These are phyloP conservation scores for Willisornis vidua DNA, from an alignment of 2,113 vertebrate genomes.

Conservation along the genomic window DNA sequence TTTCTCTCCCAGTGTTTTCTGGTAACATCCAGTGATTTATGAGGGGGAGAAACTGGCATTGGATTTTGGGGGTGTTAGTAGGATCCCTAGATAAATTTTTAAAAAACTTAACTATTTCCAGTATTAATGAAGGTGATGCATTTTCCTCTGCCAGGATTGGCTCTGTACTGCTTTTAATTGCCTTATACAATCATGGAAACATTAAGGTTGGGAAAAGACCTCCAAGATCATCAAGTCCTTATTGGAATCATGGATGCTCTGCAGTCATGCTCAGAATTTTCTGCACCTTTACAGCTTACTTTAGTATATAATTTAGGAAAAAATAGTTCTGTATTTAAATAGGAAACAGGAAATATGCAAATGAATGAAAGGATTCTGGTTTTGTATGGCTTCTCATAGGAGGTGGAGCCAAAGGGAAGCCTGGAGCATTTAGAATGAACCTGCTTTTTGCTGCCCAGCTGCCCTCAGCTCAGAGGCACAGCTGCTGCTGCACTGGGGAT, in stretches of 20 bases:
- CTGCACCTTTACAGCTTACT: neutral
- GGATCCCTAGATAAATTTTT: neutral
- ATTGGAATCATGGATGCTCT: neutral
- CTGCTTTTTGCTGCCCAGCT: neutral
- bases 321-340: neutral
- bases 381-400: neutral
- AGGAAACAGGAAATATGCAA: neutral
- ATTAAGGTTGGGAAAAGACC: neutral
- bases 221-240: neutral
- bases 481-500: rapidly evolving
- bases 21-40: neutral
- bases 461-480: neutral
- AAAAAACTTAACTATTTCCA: rapidly evolving
- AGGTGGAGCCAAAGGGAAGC: neutral
- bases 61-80: neutral
- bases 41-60: neutral
- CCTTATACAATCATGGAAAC: neutral
- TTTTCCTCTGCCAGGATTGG: neutral
- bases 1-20: neutral
- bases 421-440: neutral
- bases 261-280: neutral
- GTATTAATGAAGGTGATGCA: neutral
- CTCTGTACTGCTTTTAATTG: neutral
- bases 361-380: neutral
- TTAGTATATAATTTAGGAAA: neutral